These are phyloP conservation scores for Agriopis marginaria DNA, from an alignment of 2,888 invertebrate species.

Conservation along the genomic window DNA sequence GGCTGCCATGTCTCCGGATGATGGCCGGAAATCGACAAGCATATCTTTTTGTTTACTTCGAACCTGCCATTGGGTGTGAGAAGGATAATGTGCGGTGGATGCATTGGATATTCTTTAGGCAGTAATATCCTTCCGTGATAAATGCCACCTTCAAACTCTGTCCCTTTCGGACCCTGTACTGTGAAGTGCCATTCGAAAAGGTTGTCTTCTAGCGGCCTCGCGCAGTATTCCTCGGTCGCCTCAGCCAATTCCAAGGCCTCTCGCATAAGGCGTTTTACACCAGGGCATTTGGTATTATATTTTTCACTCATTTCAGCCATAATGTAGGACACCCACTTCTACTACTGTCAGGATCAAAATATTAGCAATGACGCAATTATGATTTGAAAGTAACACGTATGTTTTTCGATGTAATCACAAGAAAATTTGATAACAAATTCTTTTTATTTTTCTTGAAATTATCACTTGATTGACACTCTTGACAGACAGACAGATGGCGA, in stretches of 20 bases:
- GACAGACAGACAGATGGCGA: background rate
- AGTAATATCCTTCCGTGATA: constrained; percentile 97
- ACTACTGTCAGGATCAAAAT: constrained; percentile 35
- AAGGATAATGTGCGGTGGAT: constrained; percentile 97
- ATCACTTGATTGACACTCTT: constrained; percentile 4
- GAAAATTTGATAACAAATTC: constrained; percentile 66
- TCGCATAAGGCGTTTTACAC: constrained; percentile 96
- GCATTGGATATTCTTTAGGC: constrained; percentile 98
- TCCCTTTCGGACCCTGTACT: constrained; percentile 94
- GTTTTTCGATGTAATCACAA: constrained; percentile 66
- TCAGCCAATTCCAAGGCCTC: constrained; percentile 95
- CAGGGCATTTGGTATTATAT: constrained; percentile 87
- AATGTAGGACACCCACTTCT: constrained; percentile 38
- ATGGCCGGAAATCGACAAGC: constrained; percentile 97
- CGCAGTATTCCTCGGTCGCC: constrained; percentile 95
- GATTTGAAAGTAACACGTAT: constrained; percentile 57
- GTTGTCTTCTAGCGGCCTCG: constrained; percentile 97
- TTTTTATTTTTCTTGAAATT: constrained; percentile 24
- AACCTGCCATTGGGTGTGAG: constrained; percentile 97
- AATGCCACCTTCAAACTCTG: constrained; percentile 95
- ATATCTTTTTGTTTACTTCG: constrained; percentile 97
- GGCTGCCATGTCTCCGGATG: constrained; percentile 99
- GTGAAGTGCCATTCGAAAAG: constrained; percentile 99
- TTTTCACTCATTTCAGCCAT: constrained; percentile 81
- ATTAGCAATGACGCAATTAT: constrained; percentile 57